phyloP scores from a whole-genome alignment of 2,888 invertebrate genomes.

The Lacanobia oleracea region DNA sequence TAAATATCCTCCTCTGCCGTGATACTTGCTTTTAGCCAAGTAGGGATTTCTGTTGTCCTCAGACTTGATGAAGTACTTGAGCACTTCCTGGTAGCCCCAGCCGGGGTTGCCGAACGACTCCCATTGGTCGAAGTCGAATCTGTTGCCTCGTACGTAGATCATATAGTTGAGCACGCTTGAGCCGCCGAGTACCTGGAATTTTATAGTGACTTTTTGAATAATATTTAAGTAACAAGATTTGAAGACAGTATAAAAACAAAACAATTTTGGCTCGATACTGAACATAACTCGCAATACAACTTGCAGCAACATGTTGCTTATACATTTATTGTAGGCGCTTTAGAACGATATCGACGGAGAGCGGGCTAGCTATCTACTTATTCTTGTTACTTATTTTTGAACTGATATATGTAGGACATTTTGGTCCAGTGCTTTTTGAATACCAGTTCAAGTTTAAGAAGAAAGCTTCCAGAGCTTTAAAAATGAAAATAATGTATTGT shows the following conservation, averaged over 20 bases:
- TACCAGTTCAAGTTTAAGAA: neutral
- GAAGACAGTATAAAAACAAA: neutral
- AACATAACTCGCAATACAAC: slow-evolving; percentile 17
- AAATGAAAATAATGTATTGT: neutral
- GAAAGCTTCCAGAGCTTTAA: neutral
- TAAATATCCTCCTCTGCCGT: slow-evolving; percentile 93
- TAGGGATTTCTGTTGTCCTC: slow-evolving; percentile 97
- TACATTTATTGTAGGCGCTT: slow-evolving; percentile 31
- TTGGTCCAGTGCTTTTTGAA: neutral
- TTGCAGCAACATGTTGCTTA: slow-evolving; percentile 12
- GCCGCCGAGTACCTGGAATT: slow-evolving; percentile 94
- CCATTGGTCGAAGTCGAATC: slow-evolving; percentile 97
- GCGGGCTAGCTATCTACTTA: neutral
- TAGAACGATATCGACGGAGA: neutral
- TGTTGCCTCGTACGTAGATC: slow-evolving; percentile 96
- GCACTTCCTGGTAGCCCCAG: slow-evolving; percentile 96
- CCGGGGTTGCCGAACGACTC: slow-evolving; percentile 96
- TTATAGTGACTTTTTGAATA: neutral
- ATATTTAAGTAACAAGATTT: neutral
- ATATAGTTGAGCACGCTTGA: slow-evolving; percentile 97
- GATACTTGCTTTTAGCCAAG: slow-evolving; percentile 92
- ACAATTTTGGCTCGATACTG: too few species aligned
- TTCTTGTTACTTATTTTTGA: neutral
- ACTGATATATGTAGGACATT: neutral
- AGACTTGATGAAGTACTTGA: slow-evolving; percentile 97